phyloP scores from a whole-genome alignment of 1,140 invertebrate species.

The Samia ricini region DNA sequence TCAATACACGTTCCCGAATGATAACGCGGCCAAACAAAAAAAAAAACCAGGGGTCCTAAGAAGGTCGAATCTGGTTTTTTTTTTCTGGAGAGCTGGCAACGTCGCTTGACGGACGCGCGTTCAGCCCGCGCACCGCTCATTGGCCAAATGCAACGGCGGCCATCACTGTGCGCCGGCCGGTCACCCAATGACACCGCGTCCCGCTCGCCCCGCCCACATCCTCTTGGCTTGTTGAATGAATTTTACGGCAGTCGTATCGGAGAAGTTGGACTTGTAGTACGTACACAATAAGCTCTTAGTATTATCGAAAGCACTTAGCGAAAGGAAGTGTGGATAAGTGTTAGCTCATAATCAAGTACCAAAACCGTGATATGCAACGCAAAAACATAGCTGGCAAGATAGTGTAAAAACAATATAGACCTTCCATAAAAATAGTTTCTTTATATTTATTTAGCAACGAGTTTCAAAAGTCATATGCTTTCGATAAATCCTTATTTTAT shows the following conservation, averaged over 20 bases:
- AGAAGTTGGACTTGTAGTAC: constrained; percentile 27
- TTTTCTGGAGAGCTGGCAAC: constrained; percentile 70
- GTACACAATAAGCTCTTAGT: constrained; percentile 12
- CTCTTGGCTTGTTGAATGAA: constrained; percentile 61
- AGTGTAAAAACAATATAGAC: not conserved
- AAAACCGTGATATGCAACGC: not conserved
- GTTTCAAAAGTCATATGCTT: too few relatives aligned
- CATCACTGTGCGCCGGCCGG: constrained; percentile 55
- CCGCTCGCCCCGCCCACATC: constrained; percentile 73
- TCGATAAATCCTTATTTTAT: too few relatives aligned
- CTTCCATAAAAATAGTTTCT: too few relatives aligned
- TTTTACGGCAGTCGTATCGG: constrained; percentile 52
- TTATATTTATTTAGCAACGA: too few relatives aligned
- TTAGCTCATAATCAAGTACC: not conserved
- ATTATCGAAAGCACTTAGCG: not conserved
- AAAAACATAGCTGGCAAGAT: not conserved
- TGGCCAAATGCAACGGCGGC: constrained; percentile 69
- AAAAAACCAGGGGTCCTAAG: constrained; percentile 74
- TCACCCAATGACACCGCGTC: constrained; percentile 67
- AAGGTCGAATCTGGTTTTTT: constrained; percentile 76
- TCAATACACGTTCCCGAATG: constrained; percentile 61
- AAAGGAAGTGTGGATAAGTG: constrained; percentile 1
- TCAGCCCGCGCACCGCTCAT: constrained; percentile 67
- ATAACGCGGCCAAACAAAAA: constrained; percentile 75
- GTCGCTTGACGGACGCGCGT: constrained; percentile 73